These are phyloP conservation scores for Heliconius hortense DNA, from an alignment of 2,888 invertebrate species.

Conservation along the genomic window DNA sequence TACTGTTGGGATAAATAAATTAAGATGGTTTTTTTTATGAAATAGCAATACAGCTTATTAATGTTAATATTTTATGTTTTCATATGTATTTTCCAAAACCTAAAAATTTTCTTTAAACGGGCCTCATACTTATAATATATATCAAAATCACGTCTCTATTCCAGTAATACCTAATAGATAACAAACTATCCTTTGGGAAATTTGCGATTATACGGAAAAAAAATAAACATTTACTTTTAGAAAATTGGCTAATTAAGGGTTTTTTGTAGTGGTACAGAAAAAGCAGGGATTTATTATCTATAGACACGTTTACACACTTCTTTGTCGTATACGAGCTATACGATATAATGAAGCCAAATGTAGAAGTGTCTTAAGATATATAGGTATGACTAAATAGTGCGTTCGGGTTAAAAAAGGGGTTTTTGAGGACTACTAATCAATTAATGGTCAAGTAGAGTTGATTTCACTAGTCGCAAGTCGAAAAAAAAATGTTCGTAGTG, in stretches of 20 bases:
- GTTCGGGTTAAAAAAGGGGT: constrained; percentile 76
- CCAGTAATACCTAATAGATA: constrained; percentile 35
- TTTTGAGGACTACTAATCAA: constrained; percentile 74
- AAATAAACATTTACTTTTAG: constrained; percentile 62
- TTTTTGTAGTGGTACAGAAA: constrained; percentile 60
- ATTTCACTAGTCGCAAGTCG: constrained; percentile 83
- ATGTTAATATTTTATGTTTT: not conserved
- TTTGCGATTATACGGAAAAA: constrained; percentile 56
- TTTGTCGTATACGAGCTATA: constrained; percentile 72
- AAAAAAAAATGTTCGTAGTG: constrained; percentile 80
- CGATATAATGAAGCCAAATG: constrained; percentile 58
- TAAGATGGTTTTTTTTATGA: not conserved
- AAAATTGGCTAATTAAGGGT: constrained; percentile 69
- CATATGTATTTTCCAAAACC: constrained; percentile 5
- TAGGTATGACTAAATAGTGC: constrained; percentile 76
- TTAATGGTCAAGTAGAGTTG: constrained; percentile 82
- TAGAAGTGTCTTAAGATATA: constrained; percentile 67
- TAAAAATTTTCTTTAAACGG: not conserved
- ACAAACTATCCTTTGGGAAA: constrained; percentile 50
- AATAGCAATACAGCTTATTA: not conserved
- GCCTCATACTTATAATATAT: not conserved
- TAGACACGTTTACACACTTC: constrained; percentile 50
- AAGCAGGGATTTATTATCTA: constrained; percentile 53
- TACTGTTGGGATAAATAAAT: not conserved
- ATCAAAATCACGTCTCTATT: constrained; percentile 44